Conservation (phyloP, 2,797 vertebrate genomes). For the Chiropotes sagulatus region DNA sequence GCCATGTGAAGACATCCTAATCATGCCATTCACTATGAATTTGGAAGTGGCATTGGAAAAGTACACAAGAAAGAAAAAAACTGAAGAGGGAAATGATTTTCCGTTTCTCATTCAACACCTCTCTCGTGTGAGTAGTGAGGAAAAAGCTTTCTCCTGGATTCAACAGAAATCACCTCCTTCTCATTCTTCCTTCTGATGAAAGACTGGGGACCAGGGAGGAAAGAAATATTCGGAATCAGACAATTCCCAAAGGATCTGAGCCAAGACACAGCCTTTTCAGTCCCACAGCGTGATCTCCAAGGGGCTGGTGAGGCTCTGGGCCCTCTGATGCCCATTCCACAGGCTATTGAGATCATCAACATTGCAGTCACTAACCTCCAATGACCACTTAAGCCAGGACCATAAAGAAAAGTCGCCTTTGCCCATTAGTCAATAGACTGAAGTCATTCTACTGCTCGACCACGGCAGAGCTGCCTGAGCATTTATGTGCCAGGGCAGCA, state of each 20-base stretch:
- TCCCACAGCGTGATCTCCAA: not conserved
- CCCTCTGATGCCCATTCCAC: not conserved
- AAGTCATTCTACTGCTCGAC: not conserved
- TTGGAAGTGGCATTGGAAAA: not conserved
- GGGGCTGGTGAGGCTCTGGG: not conserved
- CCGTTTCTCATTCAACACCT: not conserved
- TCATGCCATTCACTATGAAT: conserved; percentile 9
- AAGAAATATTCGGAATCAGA: not conserved
- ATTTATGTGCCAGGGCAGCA: not conserved
- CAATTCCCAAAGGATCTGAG: not conserved
- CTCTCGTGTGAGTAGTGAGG: not conserved
- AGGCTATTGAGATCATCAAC: not conserved
- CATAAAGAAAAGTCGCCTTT: not conserved
- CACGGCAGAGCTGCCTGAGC: not conserved
- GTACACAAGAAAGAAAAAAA: not conserved
- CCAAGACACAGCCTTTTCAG: not conserved
- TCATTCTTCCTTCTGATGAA: not conserved
- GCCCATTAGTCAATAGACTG: not conserved
- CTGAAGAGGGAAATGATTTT: not conserved
- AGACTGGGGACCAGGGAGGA: not conserved
- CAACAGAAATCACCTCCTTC: not conserved
- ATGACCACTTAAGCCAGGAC: not conserved
- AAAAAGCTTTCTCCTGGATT: not conserved
- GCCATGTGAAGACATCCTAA: conserved; percentile 5
- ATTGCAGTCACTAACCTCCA: not conserved